These are phyloP conservation scores for Pseudocheirus occidentalis DNA, from an alignment of 2,797 vertebrate species.

Conservation along the genomic window DNA sequence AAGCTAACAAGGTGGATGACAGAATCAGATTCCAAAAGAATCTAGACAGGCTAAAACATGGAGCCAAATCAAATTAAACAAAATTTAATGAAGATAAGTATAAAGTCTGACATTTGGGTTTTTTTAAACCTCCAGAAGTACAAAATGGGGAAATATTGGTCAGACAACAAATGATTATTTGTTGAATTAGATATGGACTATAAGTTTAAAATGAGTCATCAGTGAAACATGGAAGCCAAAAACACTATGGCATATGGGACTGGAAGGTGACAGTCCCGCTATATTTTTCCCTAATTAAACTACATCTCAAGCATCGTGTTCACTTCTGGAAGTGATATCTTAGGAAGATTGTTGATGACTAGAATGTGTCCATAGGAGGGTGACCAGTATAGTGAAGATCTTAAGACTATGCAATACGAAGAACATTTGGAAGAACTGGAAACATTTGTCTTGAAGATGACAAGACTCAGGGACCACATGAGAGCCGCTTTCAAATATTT, in stretches of 20 bases:
- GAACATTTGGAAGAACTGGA: neutral
- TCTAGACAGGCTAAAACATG: neutral
- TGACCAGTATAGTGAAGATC: neutral
- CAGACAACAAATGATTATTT: neutral
- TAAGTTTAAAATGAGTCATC: neutral
- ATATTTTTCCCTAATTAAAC: neutral
- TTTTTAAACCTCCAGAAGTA: neutral
- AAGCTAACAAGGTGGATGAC: neutral
- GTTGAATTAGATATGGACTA: neutral
- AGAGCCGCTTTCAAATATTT: neutral
- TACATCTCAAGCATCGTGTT: neutral
- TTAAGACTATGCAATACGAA: neutral
- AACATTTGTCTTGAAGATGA: neutral
- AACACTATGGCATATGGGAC: neutral
- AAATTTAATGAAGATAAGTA: neutral
- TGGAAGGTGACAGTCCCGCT: neutral
- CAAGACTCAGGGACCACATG: neutral
- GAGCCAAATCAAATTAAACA: neutral
- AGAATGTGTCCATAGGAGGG: neutral
- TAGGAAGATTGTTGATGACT: neutral
- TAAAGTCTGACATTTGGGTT: neutral
- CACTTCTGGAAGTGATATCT: neutral
- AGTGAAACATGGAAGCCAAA: neutral
- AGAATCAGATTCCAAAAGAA: constrained; percentile 3
- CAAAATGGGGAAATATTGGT: neutral